Evolutionary conservation across 2,888 invertebrate genomes (phyloP).

Genomic region (Ornithoptera alexandrae): DNA sequence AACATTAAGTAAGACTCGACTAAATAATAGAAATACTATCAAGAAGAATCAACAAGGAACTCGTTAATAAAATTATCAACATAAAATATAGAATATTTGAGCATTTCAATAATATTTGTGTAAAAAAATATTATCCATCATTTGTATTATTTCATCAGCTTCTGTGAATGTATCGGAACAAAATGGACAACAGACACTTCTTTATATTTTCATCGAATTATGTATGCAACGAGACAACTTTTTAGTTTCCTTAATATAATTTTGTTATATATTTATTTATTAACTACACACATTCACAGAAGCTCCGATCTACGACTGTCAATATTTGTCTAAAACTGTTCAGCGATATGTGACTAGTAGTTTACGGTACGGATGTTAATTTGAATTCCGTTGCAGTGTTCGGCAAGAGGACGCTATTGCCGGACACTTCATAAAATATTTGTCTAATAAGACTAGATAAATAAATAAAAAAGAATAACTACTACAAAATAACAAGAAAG

Average conservation of each 20-base stretch:
- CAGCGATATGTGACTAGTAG: constrained; percentile 66
- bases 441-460: constrained; percentile 62
- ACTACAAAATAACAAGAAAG: constrained; percentile 56
- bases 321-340: constrained; percentile 50
- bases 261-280: constrained; percentile 18
- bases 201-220: not conserved
- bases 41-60: constrained; percentile 68
- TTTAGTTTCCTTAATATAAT: not conserved
- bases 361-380: constrained; percentile 52
- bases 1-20: constrained; percentile 57
- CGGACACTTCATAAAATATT: constrained; percentile 49
- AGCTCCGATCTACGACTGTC: constrained; percentile 37
- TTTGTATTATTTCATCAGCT: constrained; percentile 47
- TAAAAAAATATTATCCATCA: constrained; percentile 73
- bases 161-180: constrained; percentile 48
- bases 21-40: constrained; percentile 55
- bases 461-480: constrained; percentile 49
- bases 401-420: constrained; percentile 44
- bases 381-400: constrained; percentile 49
- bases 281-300: constrained; percentile 46
- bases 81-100: constrained; percentile 74
- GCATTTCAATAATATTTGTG: constrained; percentile 70
- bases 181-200: constrained; percentile 35
- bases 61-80: constrained; percentile 73
- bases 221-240: not conserved